phyloP scores from a whole-genome alignment of 1,140 invertebrate species.

The Bradysia coprophila region DNA sequence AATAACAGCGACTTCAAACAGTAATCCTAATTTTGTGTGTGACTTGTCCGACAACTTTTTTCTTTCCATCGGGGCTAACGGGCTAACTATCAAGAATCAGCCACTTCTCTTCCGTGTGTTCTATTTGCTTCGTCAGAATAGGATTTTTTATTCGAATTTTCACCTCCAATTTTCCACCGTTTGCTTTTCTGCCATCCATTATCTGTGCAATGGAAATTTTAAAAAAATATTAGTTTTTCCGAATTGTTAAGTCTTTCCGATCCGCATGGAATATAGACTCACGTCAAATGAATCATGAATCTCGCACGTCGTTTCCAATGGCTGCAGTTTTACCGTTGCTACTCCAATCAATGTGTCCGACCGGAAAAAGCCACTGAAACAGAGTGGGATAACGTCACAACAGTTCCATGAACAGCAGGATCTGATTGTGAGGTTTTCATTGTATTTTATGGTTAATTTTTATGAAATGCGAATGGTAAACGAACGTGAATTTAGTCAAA shows the following conservation, averaged over 20 bases:
- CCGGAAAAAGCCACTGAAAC: constrained; percentile 74
- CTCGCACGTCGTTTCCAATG: constrained; percentile 68
- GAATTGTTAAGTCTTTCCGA: constrained; percentile 1
- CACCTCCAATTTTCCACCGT: constrained; percentile 81
- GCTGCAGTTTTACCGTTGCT: constrained; percentile 62
- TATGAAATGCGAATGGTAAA: no score
- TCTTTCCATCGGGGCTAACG: no score
- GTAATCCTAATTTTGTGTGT: no score
- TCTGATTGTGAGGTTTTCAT: constrained; percentile 8
- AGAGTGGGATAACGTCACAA: constrained; percentile 23
- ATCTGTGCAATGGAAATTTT: constrained; percentile 33
- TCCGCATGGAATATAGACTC: no score
- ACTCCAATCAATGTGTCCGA: constrained; percentile 75
- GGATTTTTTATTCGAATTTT: constrained; percentile 84
- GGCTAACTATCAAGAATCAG: constrained; percentile 43
- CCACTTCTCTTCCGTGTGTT: constrained; percentile 85
- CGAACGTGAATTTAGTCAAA: no score
- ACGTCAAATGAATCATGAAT: constrained; percentile 84
- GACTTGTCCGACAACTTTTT: no score
- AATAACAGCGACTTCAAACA: no score
- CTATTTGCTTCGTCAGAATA: constrained; percentile 73
- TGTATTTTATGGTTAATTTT: no score
- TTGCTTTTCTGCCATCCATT: constrained; percentile 72
- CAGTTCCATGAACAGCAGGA: constrained; percentile 23
- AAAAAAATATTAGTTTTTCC: not conserved